These are phyloP conservation scores for Plestiodon gilberti DNA, from an alignment of 2,113 vertebrate species.

Conservation along the genomic window DNA sequence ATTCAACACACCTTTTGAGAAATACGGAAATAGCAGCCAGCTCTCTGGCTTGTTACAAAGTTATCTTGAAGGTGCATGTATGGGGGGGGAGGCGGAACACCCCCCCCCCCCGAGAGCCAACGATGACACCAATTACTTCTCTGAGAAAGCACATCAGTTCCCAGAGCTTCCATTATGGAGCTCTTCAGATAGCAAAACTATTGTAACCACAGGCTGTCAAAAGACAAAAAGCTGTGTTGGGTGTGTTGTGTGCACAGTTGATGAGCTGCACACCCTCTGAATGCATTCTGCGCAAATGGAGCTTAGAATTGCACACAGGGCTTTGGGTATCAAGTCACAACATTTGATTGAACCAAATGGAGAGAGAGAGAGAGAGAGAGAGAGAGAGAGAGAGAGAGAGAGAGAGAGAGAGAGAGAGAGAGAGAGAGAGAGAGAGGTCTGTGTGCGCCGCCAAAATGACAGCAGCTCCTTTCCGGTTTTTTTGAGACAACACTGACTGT, in stretches of 20 bases:
- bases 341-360: slow-evolving; percentile 39
- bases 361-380: slow-evolving; percentile 19
- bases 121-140: slow-evolving; percentile 1
- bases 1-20: background rate
- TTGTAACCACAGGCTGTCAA: slow-evolving; percentile 28
- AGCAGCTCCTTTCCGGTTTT: background rate
- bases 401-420: background rate
- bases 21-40: background rate
- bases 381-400: background rate
- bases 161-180: background rate
- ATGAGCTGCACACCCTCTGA: background rate
- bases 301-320: background rate
- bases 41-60: background rate
- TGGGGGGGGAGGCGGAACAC: background rate
- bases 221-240: background rate
- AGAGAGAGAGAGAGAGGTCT: too few species aligned
- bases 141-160: background rate
- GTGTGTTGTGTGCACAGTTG: background rate
- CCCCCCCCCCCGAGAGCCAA: background rate
- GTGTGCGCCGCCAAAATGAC: background rate
- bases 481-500: background rate
- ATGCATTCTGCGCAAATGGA: background rate
- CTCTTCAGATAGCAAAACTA: background rate
- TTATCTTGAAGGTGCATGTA: slow-evolving; percentile 1
- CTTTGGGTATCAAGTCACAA: background rate